Base-by-base conservation (phyloP, 2,113 vertebrate species). In the Psittacus erithacus region DNA sequence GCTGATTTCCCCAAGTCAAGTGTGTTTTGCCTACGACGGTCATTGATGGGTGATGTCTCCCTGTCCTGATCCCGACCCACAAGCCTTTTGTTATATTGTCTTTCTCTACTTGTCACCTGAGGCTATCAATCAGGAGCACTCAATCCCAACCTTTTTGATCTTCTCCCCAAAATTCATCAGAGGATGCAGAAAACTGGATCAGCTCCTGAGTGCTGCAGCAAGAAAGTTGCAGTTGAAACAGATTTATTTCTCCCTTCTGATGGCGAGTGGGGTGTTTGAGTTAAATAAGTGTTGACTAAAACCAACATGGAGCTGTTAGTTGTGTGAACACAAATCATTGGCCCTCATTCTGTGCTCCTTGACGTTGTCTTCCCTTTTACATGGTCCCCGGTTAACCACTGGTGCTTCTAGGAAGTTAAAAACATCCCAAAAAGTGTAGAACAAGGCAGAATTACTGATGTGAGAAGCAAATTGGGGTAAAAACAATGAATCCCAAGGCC, bases 111-210 rank as follows among this genome's bases (percentile, higher is more conserved):
- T 75, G 57, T 46, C 65, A 75, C 70, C 43, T 0, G 7, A 46
- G 74, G 75, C 77, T 46, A 71, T 13, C 1, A 43, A 71, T 13
- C 1, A 43, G 62, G 68, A 82, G 5, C 6, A 12, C 46, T 73
- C 68, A 52, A 1, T 65, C 85, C 77, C 75, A 60, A 77, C 53
- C 35, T 85, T 93, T 95, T 85, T 94, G 59, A 83, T 94, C 80
- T 83, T 41, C 60, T 74, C 50, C 68, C n/a, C 10, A n/a, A 89
- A 86, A 86, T 23, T 78, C 86, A 33, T 63, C 0, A 4, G 71
- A 88, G 68, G 76, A 83, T 49, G 63, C 75, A 33, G 76, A 62
- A 86, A 91, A 92, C 19, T 71, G 83, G 88, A 90, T 86, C 83
- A 90, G 60, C 28, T 70, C 71, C 67, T 83, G 27, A 74, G 38